Evolutionary conservation across 2,797 vertebrate genomes (phyloP), one percentile per base, ranked within the genome.

Genomic region (Coracias cyanogaster): DNA sequence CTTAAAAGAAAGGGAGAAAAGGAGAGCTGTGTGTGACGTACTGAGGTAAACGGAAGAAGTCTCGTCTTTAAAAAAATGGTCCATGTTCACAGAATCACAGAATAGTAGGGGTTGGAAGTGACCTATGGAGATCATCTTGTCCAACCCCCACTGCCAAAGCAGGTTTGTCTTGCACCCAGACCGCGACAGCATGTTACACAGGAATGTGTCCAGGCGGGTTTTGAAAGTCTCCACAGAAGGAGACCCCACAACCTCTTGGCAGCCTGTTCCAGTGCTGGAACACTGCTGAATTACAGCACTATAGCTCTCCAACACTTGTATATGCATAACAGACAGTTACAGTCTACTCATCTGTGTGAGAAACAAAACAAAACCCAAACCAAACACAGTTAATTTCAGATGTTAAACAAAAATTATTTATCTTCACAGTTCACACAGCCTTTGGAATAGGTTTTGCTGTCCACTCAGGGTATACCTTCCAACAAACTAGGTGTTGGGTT

Each of bases 11-110:
- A 77, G 9, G 28, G 19, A 37, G 52, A 14, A 82, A 91, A 82
- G 8, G 31, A 80, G 11, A 66, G 9, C 21, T 48, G 41, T 28
- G n/a, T 51, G 33, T 1, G 0, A 45, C 0, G 0, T 22, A 45
- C 20, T 18, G 14, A 82, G 54, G 16, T 8, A 64, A 72, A 66
- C 1, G 1, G 26, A 74, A 82, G 45, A n/a, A 15, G 13, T 12
- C 2, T 54, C 2, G 39, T 54, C 26, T 52, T 60, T 16, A 11
- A 71, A 65, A 65, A 37, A 61, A 43, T 6, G 1, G 7, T 37
- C 31, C 10, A 7, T 31, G 15, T 25, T 37, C 37, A 37, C 37
- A 37, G 37, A 37, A 37, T 37, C 37, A 37, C 37, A 37, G 37
- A 37, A 37, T 37, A 37, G 37, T 37, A 37, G 37, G 37, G 37